These are phyloP conservation scores for Rhopalosiphum maidis DNA, from an alignment of 1,140 invertebrate species.

Conservation along the genomic window DNA sequence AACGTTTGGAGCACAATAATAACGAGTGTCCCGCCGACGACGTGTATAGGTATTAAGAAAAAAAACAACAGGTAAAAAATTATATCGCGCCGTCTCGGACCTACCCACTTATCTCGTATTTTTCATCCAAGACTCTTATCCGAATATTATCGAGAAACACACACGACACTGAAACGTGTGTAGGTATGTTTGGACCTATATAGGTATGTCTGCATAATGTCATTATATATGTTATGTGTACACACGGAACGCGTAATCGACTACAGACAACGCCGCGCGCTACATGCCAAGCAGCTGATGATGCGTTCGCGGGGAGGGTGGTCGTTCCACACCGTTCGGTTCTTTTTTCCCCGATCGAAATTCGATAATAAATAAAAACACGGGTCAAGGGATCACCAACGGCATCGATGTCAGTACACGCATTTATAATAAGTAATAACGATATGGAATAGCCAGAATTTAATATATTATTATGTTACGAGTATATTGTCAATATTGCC, in stretches of 20 bases:
- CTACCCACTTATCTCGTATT: neutral
- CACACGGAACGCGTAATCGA: constrained; percentile 8
- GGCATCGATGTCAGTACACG: neutral
- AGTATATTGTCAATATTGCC: neutral
- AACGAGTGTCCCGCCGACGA: neutral
- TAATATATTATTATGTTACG: neutral
- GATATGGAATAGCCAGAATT: neutral
- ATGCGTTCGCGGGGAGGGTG: constrained; percentile 21
- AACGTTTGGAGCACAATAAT: neutral
- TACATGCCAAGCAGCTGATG: constrained; percentile 14
- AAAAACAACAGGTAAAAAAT: constrained; percentile 30
- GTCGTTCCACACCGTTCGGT: constrained; percentile 23
- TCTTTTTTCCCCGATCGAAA: neutral
- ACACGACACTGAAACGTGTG: neutral
- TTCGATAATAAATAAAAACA: constrained; percentile 33
- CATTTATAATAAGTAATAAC: constrained; percentile 1
- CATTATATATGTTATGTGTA: neutral
- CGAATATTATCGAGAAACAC: constrained; percentile 12
- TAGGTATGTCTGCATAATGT: constrained; percentile 16
- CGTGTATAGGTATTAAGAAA: neutral
- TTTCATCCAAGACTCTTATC: constrained; percentile 20
- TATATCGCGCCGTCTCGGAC: neutral
- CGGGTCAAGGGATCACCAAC: constrained; percentile 55
- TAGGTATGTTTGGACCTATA: neutral
- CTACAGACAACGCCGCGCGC: neutral